phyloP scores from a whole-genome alignment of 1,140 invertebrate species.

The Macrobrachium rosenbergii region DNA sequence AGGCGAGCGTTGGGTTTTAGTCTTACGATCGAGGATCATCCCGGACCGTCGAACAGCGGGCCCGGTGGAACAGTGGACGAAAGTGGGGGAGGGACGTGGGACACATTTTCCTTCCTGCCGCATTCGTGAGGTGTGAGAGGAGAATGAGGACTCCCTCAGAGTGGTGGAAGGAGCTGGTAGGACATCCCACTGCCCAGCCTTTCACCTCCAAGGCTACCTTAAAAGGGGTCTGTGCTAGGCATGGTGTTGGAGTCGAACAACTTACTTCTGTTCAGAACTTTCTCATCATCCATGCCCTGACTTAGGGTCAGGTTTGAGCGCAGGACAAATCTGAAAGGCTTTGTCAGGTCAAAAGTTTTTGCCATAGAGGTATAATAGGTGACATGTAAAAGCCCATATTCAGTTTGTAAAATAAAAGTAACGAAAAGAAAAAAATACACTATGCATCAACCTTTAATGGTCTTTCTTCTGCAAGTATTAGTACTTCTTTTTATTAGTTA shows the following conservation, averaged over 20 bases:
- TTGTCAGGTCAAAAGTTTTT: slow-evolving; percentile 54
- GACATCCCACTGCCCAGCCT: slow-evolving; percentile 38
- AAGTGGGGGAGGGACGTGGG: slow-evolving; percentile 49
- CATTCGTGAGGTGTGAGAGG: slow-evolving; percentile 49
- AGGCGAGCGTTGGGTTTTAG: slow-evolving; percentile 43
- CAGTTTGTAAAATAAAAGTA: slow-evolving; percentile 33
- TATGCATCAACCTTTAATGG: slow-evolving; percentile 36
- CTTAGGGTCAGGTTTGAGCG: slow-evolving; percentile 34
- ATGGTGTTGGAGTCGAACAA: slow-evolving; percentile 35
- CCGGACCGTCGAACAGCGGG: slow-evolving; percentile 1
- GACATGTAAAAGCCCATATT: slow-evolving; percentile 54
- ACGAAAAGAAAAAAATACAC: slow-evolving; percentile 19
- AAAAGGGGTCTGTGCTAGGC: slow-evolving; percentile 52
- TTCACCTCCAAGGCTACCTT: slow-evolving; percentile 44
- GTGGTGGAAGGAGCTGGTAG: slow-evolving; percentile 18
- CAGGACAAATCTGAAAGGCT: slow-evolving; percentile 51
- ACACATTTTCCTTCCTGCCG: slow-evolving; percentile 47
- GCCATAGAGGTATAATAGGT: slow-evolving; percentile 56
- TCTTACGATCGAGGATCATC: slow-evolving; percentile 38
- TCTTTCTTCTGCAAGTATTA: slow-evolving; percentile 17
- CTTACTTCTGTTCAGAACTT: slow-evolving; percentile 25
- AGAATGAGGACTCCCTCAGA: neutral
- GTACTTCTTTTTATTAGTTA: neutral
- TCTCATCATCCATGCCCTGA: slow-evolving; percentile 41
- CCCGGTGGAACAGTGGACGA: slow-evolving; percentile 34